Base-by-base conservation (phyloP, 2,797 vertebrate species). In the Mormyrops boulengeri region DNA sequence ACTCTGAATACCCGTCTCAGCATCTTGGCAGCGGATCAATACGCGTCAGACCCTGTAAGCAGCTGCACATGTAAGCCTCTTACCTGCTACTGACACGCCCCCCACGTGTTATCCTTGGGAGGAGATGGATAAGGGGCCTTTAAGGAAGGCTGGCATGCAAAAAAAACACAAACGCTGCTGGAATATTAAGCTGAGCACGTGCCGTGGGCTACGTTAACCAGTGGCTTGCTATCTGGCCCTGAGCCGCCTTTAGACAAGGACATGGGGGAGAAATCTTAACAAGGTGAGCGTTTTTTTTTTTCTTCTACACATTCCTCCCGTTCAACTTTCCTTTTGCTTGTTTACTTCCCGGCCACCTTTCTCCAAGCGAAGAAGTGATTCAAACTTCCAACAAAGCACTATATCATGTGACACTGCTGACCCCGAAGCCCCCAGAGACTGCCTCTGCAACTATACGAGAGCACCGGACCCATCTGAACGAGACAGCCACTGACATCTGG, bases 401-500 rank as follows among this genome's bases (percentile, higher is more conserved):
- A n/a, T 50, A 73, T 38, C 53, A 89, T 91, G 90, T 88, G 44
- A 88, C 53, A 50, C 60, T 80, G 87, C 77, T 91, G 88, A 89
- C 91, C 90, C 66, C 2, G 17, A 26, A 44, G 38, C 38, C 41
- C 38, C 17, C 12, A 30, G 26, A 86, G 85, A 52, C 26, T 86
- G n/a, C 8, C 88, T 38, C 4, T 73, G 26, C 19, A 89, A 38
- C 62, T 30, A 17, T 80, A 49, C 3, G 8, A 69, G 80, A 8
- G 49, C 2, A 89, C 85, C 30, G 22, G 38, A 3, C 85, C n/a
- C 47, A 85, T 85, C 47, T 82, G 44, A 88, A 89, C 19, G 52
- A 57, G 73, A 47, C 19, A 60, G 73, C 52, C 73, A 66, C 90
- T 89, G 85, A 90, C 89, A 88, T 90, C 22, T 66, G 88, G 88